Base-by-base conservation (phyloP, 2,888 invertebrate genomes). In the Mythimna impura region DNA sequence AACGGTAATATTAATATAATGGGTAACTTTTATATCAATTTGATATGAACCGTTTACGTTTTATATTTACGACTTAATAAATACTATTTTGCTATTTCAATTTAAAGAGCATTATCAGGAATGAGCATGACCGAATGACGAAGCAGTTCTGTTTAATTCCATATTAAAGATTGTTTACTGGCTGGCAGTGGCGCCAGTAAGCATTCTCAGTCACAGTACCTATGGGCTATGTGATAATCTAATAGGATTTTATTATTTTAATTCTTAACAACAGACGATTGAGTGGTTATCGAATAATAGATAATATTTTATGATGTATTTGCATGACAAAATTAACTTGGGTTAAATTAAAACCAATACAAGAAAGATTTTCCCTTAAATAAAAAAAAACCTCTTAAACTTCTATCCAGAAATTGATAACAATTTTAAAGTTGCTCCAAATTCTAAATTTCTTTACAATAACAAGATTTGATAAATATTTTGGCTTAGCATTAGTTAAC, bases 91-190 rank as follows among this genome's bases (percentile, higher is more conserved):
- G 85, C 82, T 83, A 83, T 81, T 85, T 81, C 80, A 83, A 82
- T 77, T 52, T 43, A 40, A 47, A 36, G 71, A 82, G 71, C 76
- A 75, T 80, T 81, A 85, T 90, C 90, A 89, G 91, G 91, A 92
- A 92, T 92, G 92, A 87, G 92, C 92, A 92, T 91, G 92, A 81
- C 78, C 81, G 70, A 47, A 47, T 47, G 47, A 85, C 76, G 64
- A 73, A 87, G 71, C 76, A 85, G 80, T 76, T 82, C 71, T 71
- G 71, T 80, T 83, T 76, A 64, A 71, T 80, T 81, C 79, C 50
- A n/a, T 60, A 78, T 65, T 73, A 47, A 84, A 86, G 84, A 82
- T 78, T 87, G 84, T 85, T 89, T 84, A 87, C 83, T 70, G 36
- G 73, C 84, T 70, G 30, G 50, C 47, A 57, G 25, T 34, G 73